These are phyloP conservation scores for Proales similis DNA, from an alignment of 1,140 invertebrate genomes.

Conservation along the genomic window DNA sequence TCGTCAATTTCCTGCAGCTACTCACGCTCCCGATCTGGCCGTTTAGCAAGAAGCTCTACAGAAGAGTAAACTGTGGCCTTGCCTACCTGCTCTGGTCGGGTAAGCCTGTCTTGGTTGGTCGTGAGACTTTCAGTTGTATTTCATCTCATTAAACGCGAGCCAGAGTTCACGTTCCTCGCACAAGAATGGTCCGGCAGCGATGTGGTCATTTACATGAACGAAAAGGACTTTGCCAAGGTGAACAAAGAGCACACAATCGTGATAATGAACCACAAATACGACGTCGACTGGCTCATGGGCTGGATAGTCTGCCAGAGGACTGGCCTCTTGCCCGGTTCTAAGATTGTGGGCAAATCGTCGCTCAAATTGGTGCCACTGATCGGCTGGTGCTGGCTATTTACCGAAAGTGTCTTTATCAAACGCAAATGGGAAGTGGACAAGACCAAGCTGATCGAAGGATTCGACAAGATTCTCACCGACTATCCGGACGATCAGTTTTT, in stretches of 20 bases:
- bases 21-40: conserved; percentile 46
- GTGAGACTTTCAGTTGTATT: neutral
- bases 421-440: conserved; percentile 81
- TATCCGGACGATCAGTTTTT: conserved; percentile 58
- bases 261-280: conserved; percentile 89
- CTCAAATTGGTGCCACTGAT: conserved; percentile 80
- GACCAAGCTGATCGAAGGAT: conserved; percentile 68
- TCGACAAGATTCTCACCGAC: conserved; percentile 66
- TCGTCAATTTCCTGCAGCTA: conserved; percentile 64
- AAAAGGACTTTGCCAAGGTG: conserved; percentile 69
- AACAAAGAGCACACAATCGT: conserved; percentile 80
- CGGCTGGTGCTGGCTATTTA: conserved; percentile 89
- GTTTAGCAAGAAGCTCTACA: conserved; percentile 57
- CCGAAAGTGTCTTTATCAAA: conserved; percentile 83
- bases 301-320: conserved; percentile 62
- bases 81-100: conserved; percentile 79
- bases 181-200: conserved; percentile 83
- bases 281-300: conserved; percentile 85
- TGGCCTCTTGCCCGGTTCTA: conserved; percentile 65
- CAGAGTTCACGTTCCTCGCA: conserved; percentile 47
- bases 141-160: no score
- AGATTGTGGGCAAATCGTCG: conserved; percentile 86
- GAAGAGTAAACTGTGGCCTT: conserved; percentile 82
- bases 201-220: conserved; percentile 67
- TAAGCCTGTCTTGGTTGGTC: conserved; percentile 61